phyloP scores from a whole-genome alignment of 2,888 invertebrate species.

The Zaprionus bogoriensis region DNA sequence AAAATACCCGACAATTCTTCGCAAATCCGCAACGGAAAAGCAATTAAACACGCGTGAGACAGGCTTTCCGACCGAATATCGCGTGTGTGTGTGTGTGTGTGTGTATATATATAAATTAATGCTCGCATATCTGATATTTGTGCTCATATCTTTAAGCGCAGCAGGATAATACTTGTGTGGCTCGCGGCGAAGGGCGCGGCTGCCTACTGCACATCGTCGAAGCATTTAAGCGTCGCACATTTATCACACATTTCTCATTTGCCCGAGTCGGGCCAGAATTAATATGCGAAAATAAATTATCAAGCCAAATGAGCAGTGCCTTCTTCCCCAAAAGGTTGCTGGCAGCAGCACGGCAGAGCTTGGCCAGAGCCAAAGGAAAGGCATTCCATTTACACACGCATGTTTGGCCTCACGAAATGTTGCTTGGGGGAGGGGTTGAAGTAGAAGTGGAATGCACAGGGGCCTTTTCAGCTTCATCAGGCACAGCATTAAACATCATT shows the following conservation, averaged over 20 bases:
- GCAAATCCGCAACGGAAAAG: conserved; percentile 29
- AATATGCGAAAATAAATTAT: conserved; percentile 78
- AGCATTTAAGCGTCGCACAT: conserved; percentile 69
- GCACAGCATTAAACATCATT: conserved; percentile 65
- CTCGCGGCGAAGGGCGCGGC: conserved; percentile 22
- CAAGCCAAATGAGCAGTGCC: conserved; percentile 71
- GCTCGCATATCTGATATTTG: conserved; percentile 8
- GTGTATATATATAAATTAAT: not conserved
- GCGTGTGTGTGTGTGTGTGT: not conserved
- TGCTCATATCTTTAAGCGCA: conserved; percentile 24
- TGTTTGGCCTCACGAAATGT: conserved; percentile 57
- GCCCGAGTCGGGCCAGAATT: conserved; percentile 64
- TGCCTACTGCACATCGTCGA: conserved; percentile 29
- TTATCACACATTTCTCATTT: conserved; percentile 76
- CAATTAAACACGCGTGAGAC: conserved; percentile 51
- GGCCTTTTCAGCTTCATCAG: conserved; percentile 75
- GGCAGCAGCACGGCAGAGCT: not conserved
- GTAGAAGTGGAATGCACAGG: not conserved
- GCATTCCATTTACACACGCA: conserved; percentile 63
- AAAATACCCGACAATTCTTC: not conserved
- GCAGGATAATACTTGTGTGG: conserved; percentile 48
- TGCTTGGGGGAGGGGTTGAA: conserved; percentile 10
- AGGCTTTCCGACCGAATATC: no score
- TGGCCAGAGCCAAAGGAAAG: conserved; percentile 5
- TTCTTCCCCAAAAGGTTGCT: conserved; percentile 44